Evolutionary conservation across 2,113 vertebrate genomes (phyloP), one percentile per base, ranked within the genome.

Genomic region (Melanerpes aurifrons): DNA sequence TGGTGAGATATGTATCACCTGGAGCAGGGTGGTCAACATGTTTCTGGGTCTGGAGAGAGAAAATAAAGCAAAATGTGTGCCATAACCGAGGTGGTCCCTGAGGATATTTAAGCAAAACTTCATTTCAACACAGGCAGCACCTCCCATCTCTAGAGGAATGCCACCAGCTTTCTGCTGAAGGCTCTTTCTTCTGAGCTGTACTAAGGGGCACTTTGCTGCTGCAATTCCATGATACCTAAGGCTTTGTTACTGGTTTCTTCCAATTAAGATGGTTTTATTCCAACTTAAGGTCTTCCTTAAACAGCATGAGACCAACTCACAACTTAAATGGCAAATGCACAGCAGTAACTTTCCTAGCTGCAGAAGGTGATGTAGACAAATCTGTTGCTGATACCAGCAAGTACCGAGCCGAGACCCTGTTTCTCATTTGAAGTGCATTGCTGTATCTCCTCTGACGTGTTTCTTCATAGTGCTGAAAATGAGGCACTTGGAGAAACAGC

Each of bases 311-410:
- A 94, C 79, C 90, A 91, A 69, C 93, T 96, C 47, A 26, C 66
- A 86, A 88, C 82, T 87, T 54, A 90, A 87, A 94, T 93, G 87
- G 79, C 89, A 95, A 95, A 67, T 57, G 71, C 63, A 86, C 81
- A 31, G 83, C 85, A 94, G 73, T 57, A 91, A 96, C 93, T 86
- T 94, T 94, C 87, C 90, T 91, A 90, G 94, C 67, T 76, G 84
- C 85, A 77, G 93, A 86, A 97, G 94, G 95, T 94, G 96, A 93
- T 94, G 89, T 95, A 96, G 96, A 95, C 93, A 96, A 96, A 96
- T 96, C 95, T 96, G 93, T 96, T 96, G 94, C 95, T 96, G 90
- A 93, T 94, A 94, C 87, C 92, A 94, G 94, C 92, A 92, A 92
- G 92, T 32, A 93, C 91, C 40, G 93, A 93, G 59, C 47, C 2